Base-by-base conservation (phyloP, 2,888 invertebrate species). In the Oxycera nigricornis region DNA sequence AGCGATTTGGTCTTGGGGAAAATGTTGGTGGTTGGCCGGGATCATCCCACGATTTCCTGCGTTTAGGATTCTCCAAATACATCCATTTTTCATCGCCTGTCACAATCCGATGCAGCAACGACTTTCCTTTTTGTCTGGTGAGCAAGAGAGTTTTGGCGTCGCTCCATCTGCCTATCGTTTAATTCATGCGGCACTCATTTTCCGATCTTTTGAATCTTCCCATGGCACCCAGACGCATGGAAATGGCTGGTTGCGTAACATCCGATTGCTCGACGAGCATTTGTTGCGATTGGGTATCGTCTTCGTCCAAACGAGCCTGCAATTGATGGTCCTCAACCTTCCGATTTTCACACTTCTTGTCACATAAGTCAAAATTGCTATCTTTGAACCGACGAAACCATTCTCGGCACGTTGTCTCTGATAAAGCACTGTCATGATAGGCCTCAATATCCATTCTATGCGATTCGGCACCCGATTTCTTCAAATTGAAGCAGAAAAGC, bases 331-430 rank as follows among this genome's bases (percentile, higher is more conserved):
- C 59, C 24, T 59, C 59, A 59, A 11, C 7, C n/a, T 59, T 59
- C 30, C 61, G 61, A 28, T 31, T 11, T n/a, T 14, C 20, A 30
- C 28, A 20, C 2, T n/a, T 30, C 20, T 30, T 30, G 61, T 61
- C 30, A 9, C 61, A n/a, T 26, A 61, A 11, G 61, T 61, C 31
- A 61, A 61, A 61, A 61, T 61, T 61, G 26, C 61, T 30, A 26
- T 61, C 30, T 61, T 61, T 61, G n/a, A 61, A 61, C 30, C n/a
- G 26, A 28, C n/a, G 61, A 61, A 61, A 61, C 61, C 31, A 61
- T 14, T 61, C 61, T 28, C 26, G 9, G 30, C 31, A 30, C 61
- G n/a, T n/a, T n/a, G n/a, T n/a, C n/a, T n/a, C n/a, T n/a, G n/a
- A n/a, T n/a, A n/a, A n/a, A n/a, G n/a, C n/a, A n/a, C n/a, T n/a